Evolutionary conservation across 2,113 vertebrate species (phyloP).

Genomic region (Atractosteus spatula): DNA sequence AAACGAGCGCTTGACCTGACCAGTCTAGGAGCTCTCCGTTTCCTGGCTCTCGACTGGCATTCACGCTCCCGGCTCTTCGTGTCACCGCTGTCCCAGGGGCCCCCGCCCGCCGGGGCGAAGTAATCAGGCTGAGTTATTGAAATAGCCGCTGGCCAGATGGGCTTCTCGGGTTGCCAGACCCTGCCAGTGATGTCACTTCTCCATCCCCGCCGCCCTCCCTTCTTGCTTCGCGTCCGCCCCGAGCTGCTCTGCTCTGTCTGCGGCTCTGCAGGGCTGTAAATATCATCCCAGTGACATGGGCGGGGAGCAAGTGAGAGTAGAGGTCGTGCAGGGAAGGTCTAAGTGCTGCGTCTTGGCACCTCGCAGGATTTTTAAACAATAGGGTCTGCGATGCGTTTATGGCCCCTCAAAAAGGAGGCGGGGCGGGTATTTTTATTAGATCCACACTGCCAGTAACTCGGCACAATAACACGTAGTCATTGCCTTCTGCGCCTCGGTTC

Average conservation of each 20-base stretch:
- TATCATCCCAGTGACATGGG: not conserved
- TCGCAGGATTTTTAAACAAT: too few relatives aligned
- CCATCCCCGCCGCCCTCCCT: not conserved
- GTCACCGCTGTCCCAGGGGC: constrained; percentile 1
- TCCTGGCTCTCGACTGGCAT: too few relatives aligned
- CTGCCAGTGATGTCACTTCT: not conserved
- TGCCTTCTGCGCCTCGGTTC: too few relatives aligned
- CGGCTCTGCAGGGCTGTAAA: not conserved
- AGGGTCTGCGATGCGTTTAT: too few relatives aligned
- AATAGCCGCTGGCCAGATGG: constrained; percentile 13
- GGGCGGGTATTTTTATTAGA: too few relatives aligned
- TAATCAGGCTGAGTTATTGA: constrained; percentile 13
- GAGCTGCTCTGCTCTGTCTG: too few relatives aligned
- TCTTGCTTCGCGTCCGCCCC: not conserved
- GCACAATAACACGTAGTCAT: too few relatives aligned
- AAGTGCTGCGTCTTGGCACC: too few relatives aligned
- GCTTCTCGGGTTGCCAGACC: not conserved
- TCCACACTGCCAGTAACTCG: too few relatives aligned
- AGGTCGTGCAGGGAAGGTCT: not conserved
- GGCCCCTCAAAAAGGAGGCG: too few relatives aligned
- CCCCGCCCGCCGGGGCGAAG: not conserved
- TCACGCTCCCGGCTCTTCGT: not conserved
- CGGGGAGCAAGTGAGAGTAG: not conserved
- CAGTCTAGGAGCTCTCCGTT: too few relatives aligned
- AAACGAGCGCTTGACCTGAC: not conserved